phyloP scores from a whole-genome alignment of 2,113 vertebrate species.

The Tachysurus fulvidraco region DNA sequence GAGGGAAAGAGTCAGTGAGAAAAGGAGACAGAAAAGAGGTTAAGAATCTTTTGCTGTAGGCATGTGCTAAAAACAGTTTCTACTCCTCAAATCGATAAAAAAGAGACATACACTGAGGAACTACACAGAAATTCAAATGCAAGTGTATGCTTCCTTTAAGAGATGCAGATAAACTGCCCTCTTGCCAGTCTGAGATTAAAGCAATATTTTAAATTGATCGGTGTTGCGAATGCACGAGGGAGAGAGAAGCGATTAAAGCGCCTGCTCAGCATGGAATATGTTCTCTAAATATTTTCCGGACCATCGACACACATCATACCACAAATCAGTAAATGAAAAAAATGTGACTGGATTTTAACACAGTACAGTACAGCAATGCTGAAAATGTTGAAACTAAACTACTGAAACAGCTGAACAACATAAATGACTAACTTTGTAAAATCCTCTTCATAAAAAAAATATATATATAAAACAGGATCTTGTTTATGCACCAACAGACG shows the following conservation, averaged over 20 bases:
- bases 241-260: neutral
- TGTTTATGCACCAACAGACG: neutral
- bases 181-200: constrained; percentile 29
- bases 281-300: neutral
- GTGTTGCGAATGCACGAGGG: constrained; percentile 33
- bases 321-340: neutral
- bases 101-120: constrained; percentile 10
- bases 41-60: constrained; percentile 47
- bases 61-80: constrained; percentile 51
- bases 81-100: constrained; percentile 47
- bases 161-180: constrained; percentile 38
- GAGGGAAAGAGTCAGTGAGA: neutral
- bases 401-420: neutral
- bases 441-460: neutral
- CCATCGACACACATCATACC: neutral
- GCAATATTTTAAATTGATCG: constrained; percentile 36
- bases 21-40: constrained; percentile 18
- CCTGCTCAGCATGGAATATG: neutral
- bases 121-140: constrained; percentile 32
- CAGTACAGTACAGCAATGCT: neutral
- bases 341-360: neutral
- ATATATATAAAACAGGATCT: neutral
- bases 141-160: constrained; percentile 26
- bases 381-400: neutral
- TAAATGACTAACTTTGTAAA: neutral